Evolutionary conservation across 2,797 vertebrate genomes (phyloP).

Genomic region (Anableps anableps): DNA sequence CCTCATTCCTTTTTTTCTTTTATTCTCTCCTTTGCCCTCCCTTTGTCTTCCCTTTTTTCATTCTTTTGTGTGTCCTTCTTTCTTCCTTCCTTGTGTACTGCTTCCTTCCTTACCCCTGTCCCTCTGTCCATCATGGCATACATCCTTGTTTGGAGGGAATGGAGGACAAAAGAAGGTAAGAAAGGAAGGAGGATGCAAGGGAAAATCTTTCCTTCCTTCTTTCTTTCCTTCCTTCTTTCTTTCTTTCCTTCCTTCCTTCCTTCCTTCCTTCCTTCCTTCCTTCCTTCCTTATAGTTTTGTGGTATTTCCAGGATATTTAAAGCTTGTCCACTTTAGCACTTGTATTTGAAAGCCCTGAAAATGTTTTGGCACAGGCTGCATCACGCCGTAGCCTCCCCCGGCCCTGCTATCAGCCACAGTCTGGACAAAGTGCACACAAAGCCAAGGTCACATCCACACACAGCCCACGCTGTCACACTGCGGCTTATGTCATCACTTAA

Average conservation of each 20-base stretch:
- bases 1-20: background rate
- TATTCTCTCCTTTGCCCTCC: background rate
- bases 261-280: background rate
- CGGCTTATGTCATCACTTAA: slow-evolving; percentile 57
- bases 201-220: too few relatives aligned
- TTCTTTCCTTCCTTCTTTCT: too few relatives aligned
- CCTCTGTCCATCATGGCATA: too few relatives aligned
- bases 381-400: background rate
- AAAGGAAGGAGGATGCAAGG: too few relatives aligned
- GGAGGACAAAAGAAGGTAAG: too few relatives aligned
- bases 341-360: slow-evolving; percentile 30
- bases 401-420: slow-evolving; percentile 41
- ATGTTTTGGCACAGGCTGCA: slow-evolving; percentile 35
- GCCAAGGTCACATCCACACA: slow-evolving; percentile 67
- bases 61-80: background rate
- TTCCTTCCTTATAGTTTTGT: background rate
- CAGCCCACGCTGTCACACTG: slow-evolving; percentile 24
- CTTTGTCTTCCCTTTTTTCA: background rate
- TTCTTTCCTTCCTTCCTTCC: background rate
- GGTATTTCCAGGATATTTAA: background rate
- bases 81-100: background rate
- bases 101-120: too few relatives aligned
- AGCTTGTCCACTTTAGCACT: background rate
- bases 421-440: slow-evolving; percentile 38
- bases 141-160: too few relatives aligned